Evolutionary conservation across 2,113 vertebrate species (phyloP).

Genomic region (Dasyornis broadbenti): DNA sequence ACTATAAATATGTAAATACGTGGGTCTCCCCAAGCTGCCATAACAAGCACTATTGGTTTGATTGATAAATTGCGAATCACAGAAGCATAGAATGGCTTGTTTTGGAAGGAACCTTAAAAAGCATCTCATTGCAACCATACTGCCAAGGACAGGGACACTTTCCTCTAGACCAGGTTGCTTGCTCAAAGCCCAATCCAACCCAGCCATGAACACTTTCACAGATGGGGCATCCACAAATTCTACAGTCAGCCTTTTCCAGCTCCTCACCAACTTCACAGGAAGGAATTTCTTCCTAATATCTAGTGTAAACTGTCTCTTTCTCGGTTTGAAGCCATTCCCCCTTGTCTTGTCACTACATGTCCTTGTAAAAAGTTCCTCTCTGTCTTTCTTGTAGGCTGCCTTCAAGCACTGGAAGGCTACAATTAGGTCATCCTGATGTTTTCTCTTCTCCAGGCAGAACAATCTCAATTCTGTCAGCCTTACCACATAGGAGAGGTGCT

Average conservation of each 20-base stretch:
- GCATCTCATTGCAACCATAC: accelerated
- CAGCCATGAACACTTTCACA: background rate
- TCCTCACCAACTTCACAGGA: background rate
- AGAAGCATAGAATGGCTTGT: background rate
- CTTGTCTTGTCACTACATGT: background rate
- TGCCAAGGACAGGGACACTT: background rate
- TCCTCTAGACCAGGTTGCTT: background rate
- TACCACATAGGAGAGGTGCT: background rate
- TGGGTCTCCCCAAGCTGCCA: background rate
- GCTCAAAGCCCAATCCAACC: background rate
- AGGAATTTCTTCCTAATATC: background rate
- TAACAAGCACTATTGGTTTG: background rate
- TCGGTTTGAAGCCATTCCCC: background rate
- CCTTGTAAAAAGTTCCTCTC: background rate
- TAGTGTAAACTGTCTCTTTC: background rate
- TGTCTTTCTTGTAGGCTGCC: background rate
- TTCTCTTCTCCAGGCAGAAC: background rate
- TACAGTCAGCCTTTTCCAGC: background rate
- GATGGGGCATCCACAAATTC: background rate
- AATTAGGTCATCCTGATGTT: background rate
- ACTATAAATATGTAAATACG: background rate
- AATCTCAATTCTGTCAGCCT: background rate
- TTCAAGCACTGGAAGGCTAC: background rate
- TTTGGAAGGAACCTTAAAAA: background rate
- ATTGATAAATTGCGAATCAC: background rate